Evolutionary conservation across 2,888 invertebrate genomes (phyloP).

Genomic region (Apodemia mormo): DNA sequence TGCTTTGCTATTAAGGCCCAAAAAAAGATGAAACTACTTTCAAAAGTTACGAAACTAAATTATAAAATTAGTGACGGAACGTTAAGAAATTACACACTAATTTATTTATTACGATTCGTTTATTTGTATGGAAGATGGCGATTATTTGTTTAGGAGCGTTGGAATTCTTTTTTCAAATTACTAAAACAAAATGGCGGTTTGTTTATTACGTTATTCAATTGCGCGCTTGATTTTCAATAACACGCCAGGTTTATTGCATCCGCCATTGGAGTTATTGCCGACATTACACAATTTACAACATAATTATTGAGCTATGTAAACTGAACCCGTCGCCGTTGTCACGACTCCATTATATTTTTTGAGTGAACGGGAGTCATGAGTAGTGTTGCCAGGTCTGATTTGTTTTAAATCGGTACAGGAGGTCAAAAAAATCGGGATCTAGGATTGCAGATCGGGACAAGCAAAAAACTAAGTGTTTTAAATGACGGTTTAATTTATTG

Average conservation of each 20-base stretch:
- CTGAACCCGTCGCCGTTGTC: neutral
- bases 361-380: neutral
- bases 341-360: conserved; percentile 2
- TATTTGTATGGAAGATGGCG: conserved; percentile 5
- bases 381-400: no score
- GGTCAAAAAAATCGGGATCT: no score
- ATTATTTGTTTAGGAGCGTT: neutral
- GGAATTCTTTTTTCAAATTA: conserved; percentile 3
- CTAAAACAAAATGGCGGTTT: conserved; percentile 11
- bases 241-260: conserved; percentile 14
- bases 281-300: conserved; percentile 11
- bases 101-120: conserved; percentile 9
- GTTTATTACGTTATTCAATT: conserved; percentile 11
- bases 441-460: no score
- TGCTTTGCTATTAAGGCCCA: no score
- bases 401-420: no score
- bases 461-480: no score
- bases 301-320: conserved; percentile 17
- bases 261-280: conserved; percentile 11
- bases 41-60: neutral
- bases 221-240: conserved; percentile 13
- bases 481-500: no score
- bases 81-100: conserved; percentile 9
- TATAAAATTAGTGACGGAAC: conserved; percentile 9
- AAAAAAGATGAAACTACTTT: no score